phyloP scores from a whole-genome alignment of 53 echinoderm and acorn worm genomes.

The Mesocentrotus franciscanus region DNA sequence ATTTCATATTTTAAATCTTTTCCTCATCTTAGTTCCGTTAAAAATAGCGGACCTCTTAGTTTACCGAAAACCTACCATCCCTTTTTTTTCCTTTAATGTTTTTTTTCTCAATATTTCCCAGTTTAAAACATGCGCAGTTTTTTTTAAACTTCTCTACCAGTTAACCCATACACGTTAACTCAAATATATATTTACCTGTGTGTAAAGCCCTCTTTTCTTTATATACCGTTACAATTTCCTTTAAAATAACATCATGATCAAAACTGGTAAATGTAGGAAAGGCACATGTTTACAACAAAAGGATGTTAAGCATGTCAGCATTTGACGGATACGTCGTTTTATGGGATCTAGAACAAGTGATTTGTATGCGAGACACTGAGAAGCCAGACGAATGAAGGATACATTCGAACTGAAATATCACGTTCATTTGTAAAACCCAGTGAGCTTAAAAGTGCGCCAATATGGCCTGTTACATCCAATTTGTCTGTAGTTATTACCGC shows the following conservation, averaged over 20 bases:
- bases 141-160: background rate
- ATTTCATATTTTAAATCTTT: too few species aligned
- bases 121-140: background rate
- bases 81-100: background rate
- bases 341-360: slow-evolving; percentile 24
- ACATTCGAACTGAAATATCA: background rate
- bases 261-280: background rate
- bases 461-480: slow-evolving; percentile 23
- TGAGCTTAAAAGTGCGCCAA: background rate
- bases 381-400: background rate
- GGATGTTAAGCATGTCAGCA: background rate
- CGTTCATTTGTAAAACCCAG: slow-evolving; percentile 20
- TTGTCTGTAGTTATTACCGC: slow-evolving; percentile 23
- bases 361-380: background rate
- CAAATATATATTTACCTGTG: background rate
- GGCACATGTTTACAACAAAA: background rate
- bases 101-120: background rate
- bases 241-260: background rate
- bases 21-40: too few species aligned
- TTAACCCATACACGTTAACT: background rate
- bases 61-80: too few species aligned
- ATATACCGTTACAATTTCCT: background rate
- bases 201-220: too few species aligned
- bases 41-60: too few species aligned
- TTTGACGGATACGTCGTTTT: slow-evolving; percentile 17